Percentiles rank a stretch among this genome's conserved stretches.
Conservation (phyloP, 2,888 invertebrate genomes). For the Mamestra brassicae region DNA sequence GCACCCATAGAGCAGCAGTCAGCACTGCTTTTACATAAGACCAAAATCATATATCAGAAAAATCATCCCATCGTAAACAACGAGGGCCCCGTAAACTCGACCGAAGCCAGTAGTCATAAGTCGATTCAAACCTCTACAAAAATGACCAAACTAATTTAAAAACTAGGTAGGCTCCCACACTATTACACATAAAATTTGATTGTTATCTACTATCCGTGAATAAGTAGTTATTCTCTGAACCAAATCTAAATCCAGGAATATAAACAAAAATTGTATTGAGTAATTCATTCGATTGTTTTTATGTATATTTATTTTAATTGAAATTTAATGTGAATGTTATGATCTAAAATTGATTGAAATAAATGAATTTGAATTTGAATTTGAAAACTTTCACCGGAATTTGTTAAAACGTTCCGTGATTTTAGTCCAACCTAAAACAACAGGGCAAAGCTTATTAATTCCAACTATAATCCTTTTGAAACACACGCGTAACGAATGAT, state of each 20-base stretch:
- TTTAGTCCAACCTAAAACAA: constrained; percentile 65
- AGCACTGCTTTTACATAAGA: no score
- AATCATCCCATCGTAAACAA: no score
- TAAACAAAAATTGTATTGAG: no score
- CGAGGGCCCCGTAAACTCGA: no score
- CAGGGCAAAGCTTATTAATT: constrained; percentile 67
- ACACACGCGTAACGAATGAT: constrained; percentile 67
- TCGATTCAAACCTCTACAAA: not conserved
- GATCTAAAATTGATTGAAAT: no score
- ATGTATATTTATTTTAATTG: no score
- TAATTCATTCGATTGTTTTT: no score
- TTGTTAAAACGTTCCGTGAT: constrained; percentile 30
- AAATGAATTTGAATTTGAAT: no score
- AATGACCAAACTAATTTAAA: not conserved
- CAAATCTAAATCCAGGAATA: constrained; percentile 9
- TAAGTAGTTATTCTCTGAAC: not conserved
- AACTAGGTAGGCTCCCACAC: not conserved
- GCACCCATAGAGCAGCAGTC: no score
- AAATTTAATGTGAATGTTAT: no score
- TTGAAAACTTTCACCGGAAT: constrained; percentile 27
- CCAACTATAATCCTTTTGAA: constrained; percentile 75
- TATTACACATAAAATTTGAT: not conserved
- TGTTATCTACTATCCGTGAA: not conserved
- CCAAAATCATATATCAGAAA: no score
- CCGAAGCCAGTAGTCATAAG: not conserved